phyloP scores from a whole-genome alignment of 2,113 vertebrate species.

The Bubalus kerabau region DNA sequence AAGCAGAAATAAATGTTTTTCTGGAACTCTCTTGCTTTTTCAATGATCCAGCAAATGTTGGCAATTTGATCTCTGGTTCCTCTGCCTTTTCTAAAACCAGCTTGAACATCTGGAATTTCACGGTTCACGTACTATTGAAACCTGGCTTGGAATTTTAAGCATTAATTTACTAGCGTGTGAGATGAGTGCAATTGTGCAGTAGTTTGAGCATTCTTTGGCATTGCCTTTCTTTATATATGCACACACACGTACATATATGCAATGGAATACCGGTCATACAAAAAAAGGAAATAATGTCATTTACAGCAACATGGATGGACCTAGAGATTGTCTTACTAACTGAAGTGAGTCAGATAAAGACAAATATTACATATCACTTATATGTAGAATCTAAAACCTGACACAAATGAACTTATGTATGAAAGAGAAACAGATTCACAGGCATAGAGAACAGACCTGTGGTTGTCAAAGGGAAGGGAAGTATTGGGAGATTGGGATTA shows the following conservation, averaged over 20 bases:
- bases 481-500: background rate
- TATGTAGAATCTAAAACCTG: background rate
- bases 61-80: background rate
- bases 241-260: background rate
- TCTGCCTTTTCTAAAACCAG: background rate
- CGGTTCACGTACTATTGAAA: background rate
- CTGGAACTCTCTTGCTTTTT: background rate
- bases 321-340: background rate
- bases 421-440: background rate
- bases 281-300: background rate
- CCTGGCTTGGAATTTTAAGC: background rate
- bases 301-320: background rate
- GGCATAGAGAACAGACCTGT: background rate
- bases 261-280: background rate
- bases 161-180: background rate
- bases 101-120: background rate
- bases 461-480: background rate
- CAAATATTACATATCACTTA: background rate
- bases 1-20: background rate
- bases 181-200: background rate
- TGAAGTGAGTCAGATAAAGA: background rate
- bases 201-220: background rate
- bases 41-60: background rate
- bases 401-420: background rate
- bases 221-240: background rate